Evolutionary conservation across 2,797 vertebrate genomes (phyloP).

Genomic region (Eremophila alpestris): DNA sequence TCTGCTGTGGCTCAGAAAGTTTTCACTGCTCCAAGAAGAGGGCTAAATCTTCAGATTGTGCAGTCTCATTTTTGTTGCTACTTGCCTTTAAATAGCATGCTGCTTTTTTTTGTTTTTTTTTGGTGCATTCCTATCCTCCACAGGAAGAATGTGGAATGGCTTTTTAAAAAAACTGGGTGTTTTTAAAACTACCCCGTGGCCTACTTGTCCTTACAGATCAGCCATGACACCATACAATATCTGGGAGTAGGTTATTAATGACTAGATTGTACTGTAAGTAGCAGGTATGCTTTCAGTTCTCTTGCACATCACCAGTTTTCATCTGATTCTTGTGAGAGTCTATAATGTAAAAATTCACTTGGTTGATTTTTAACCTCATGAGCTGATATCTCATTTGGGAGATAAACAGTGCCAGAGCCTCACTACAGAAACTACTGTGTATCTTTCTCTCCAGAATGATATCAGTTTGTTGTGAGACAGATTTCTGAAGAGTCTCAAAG

Average conservation of each 20-base stretch:
- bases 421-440: neutral
- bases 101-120: neutral
- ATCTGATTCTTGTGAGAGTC: constrained; percentile 6
- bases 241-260: neutral
- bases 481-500: neutral
- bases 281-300: neutral
- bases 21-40: neutral
- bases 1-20: neutral
- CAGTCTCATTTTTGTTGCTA: neutral
- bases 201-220: neutral
- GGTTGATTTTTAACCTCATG: constrained; percentile 14
- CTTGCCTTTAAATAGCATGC: neutral
- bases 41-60: neutral
- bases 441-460: neutral
- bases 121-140: neutral
- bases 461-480: neutral
- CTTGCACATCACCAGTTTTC: neutral
- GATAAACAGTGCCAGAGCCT: neutral
- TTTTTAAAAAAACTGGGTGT: neutral
- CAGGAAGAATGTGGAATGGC: neutral
- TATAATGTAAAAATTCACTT: constrained; percentile 33
- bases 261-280: neutral
- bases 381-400: neutral
- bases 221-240: neutral
- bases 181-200: neutral